Percentiles rank a stretch among this genome's conserved stretches.
Evolutionary conservation across 1,140 invertebrate genomes (phyloP).

Genomic region (Bathynomus jamesi): DNA sequence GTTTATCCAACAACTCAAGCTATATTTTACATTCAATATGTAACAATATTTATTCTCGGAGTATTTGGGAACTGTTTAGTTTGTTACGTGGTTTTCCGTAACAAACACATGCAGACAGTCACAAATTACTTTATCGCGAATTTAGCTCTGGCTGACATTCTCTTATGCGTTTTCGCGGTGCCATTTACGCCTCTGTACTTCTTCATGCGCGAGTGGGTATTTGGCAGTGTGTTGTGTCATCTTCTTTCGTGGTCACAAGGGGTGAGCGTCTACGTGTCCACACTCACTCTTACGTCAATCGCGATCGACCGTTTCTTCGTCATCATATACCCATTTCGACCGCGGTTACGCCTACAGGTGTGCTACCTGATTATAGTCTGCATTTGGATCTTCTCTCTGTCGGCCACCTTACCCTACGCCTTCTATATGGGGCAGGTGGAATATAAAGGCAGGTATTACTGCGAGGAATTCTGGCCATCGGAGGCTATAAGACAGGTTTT

Average conservation of each 20-base stretch:
- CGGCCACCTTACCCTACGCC: constrained; percentile 85
- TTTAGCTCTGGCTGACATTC: constrained; percentile 88
- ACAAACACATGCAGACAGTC: constrained; percentile 92
- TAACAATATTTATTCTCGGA: constrained; percentile 76
- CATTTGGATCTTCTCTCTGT: constrained; percentile 82
- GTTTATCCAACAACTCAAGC: constrained; percentile 47
- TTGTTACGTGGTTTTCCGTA: constrained; percentile 81
- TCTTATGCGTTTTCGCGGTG: constrained; percentile 86
- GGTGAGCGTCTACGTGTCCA: constrained; percentile 90
- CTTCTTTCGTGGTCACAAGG: constrained; percentile 85
- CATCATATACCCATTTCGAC: constrained; percentile 90
- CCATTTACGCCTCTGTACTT: constrained; percentile 90
- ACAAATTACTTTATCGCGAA: constrained; percentile 98
- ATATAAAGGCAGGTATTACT: constrained; percentile 49
- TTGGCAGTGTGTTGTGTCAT: constrained; percentile 78
- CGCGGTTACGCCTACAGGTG: constrained; percentile 75
- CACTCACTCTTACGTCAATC: constrained; percentile 89
- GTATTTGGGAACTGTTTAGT: constrained; percentile 89
- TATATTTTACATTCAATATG: constrained; percentile 74
- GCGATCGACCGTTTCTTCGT: constrained; percentile 94
- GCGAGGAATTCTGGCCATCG: constrained; percentile 79
- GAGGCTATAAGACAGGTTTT: constrained; percentile 63
- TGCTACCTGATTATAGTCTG: constrained; percentile 74
- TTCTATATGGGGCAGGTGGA: constrained; percentile 59
- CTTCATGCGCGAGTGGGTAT: constrained; percentile 80